Conservation (phyloP, 2,113 vertebrate species). For the Cephalopholis sonnerati region DNA sequence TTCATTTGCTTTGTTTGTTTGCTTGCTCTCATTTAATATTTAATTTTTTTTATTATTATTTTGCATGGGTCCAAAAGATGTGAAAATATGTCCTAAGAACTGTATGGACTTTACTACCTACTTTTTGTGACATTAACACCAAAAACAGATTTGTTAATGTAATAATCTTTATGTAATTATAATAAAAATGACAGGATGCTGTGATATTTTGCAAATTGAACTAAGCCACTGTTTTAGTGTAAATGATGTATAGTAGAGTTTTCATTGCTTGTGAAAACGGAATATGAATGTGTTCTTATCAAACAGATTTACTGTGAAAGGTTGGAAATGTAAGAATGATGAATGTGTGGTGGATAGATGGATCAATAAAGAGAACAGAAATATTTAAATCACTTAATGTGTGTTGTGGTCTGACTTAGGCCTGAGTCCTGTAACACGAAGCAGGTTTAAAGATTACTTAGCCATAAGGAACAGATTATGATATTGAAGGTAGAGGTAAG, state of each 20-base stretch:
- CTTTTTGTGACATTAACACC: conserved; percentile 8
- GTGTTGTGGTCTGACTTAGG: neutral
- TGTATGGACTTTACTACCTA: neutral
- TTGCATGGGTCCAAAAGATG: conserved; percentile 46
- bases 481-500: too few relatives aligned
- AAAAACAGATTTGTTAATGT: conserved; percentile 17
- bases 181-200: conserved; percentile 26
- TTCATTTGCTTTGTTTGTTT: conserved; percentile 18
- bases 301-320: conserved; percentile 44
- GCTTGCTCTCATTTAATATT: conserved; percentile 19
- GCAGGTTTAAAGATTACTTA: too few relatives aligned
- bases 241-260: conserved; percentile 33
- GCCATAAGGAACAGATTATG: too few relatives aligned
- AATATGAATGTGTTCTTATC: conserved; percentile 18
- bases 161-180: conserved; percentile 18
- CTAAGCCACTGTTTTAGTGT: conserved; percentile 16
- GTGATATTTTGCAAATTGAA: conserved; percentile 36
- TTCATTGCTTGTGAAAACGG: conserved; percentile 11
- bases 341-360: conserved; percentile 14
- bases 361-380: conserved; percentile 60
- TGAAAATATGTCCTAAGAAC: conserved; percentile 34
- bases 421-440: too few relatives aligned
- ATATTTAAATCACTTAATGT: neutral
- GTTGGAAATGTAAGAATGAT: neutral
- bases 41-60: conserved; percentile 17